phyloP scores from a whole-genome alignment of 2,113 vertebrate species.

The Nothoprocta pentlandii region DNA sequence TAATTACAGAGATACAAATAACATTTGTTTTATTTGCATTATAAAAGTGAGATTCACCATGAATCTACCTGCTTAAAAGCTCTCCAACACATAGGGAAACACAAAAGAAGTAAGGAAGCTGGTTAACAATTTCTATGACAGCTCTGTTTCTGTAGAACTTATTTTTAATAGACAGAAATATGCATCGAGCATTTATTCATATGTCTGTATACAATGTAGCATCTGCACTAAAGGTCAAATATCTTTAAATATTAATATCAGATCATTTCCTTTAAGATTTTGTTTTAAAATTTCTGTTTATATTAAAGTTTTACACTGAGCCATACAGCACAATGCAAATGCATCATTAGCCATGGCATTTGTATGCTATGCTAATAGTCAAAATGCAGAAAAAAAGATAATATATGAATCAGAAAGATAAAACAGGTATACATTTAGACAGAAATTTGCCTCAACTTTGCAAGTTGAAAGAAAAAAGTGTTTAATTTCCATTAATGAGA shows the following conservation, averaged over 20 bases:
- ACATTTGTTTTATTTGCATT: constrained; percentile 30
- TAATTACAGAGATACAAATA: background rate
- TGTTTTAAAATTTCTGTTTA: background rate
- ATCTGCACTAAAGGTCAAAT: background rate
- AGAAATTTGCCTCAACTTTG: constrained; percentile 60
- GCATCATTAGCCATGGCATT: background rate
- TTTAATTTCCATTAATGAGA: constrained; percentile 79
- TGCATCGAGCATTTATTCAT: background rate
- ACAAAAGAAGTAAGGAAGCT: background rate
- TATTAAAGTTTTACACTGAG: background rate
- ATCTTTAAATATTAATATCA: background rate
- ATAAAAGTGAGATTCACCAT: background rate
- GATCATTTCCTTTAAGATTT: background rate
- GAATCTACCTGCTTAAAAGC: background rate
- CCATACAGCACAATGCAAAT: background rate
- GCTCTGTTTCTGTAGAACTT: background rate
- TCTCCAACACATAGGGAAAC: background rate
- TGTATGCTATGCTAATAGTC: background rate
- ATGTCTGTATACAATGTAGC: background rate
- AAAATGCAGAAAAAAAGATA: background rate
- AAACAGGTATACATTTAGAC: background rate
- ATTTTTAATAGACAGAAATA: background rate
- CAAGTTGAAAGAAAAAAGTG: constrained; percentile 63
- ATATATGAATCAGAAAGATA: background rate
- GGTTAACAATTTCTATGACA: background rate